Percentiles rank a stretch among this genome's conserved stretches.
phyloP scores from a whole-genome alignment of 2,113 vertebrate species.

The Lynx canadensis region DNA sequence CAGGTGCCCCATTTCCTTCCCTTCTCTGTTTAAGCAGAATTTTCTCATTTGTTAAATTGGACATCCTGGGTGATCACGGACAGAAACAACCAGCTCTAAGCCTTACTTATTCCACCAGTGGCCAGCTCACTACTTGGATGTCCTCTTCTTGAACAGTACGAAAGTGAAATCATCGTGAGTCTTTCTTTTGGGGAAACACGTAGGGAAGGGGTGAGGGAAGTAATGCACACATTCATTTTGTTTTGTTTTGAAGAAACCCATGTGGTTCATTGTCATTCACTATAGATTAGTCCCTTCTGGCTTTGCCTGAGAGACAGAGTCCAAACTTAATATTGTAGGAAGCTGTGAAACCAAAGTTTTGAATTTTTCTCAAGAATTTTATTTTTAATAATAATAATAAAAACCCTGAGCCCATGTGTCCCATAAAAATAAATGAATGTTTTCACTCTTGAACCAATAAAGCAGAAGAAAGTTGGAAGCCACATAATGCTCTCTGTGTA shows the following conservation, averaged over 20 bases:
- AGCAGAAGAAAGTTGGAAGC: constrained; percentile 50
- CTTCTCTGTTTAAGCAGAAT: not conserved
- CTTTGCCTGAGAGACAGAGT: constrained; percentile 22
- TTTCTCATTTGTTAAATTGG: not conserved
- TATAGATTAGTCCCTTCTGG: not conserved
- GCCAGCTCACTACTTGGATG: not conserved
- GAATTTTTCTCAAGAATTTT: constrained; percentile 73
- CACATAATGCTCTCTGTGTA: not conserved
- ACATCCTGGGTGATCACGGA: not conserved
- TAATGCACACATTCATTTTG: not conserved
- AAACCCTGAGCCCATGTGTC: constrained; percentile 54
- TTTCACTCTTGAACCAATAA: constrained; percentile 61
- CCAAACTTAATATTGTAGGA: constrained; percentile 54
- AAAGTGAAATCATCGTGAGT: not conserved
- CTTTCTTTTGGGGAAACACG: not conserved
- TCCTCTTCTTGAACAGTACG: not conserved
- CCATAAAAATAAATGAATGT: constrained; percentile 69
- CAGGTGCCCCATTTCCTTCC: too few species aligned
- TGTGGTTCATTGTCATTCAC: not conserved
- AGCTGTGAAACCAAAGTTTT: constrained; percentile 67
- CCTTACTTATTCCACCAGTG: not conserved
- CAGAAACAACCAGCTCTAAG: not conserved
- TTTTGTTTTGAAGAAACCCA: constrained; percentile 20
- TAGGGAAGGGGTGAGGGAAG: not conserved
- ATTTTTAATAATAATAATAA: constrained; percentile 62